Evolutionary conservation across 2,888 invertebrate species (phyloP), one percentile per base, ranked within the genome.

Genomic region (Archips xylosteana): DNA sequence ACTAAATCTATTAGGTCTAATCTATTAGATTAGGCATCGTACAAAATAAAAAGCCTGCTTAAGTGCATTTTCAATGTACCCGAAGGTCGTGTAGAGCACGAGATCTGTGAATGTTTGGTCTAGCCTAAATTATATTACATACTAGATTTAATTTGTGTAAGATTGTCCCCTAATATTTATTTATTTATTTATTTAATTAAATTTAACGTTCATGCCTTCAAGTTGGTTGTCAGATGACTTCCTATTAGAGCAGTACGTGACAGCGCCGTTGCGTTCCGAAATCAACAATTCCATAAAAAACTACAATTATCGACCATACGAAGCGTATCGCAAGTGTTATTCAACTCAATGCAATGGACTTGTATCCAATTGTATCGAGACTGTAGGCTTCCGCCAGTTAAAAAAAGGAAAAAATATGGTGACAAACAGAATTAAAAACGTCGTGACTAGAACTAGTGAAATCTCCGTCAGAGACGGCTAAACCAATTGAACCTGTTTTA

Each of bases 381-480:
- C 74, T n/a, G 60, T 39, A 54, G 6, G 74, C 61, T 74, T 74
- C 74, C 74, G 74, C 65, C 42, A 61, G 70, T 4, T 39, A n/a
- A 74, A 74, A 70, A 70, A 34, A 23, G 23, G 68, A 47, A 42
- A 63, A 68, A 64, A 69, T 69, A 15, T 34, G 65, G 61, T 51
- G 70, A 74, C 74, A 65, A 70, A 64, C 59, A 42, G 60, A 60
- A 54, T 70, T 70, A 60, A 69, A 74, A 67, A 54, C 65, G 54
- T 74, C 74, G 74, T 74, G 74, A 74, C 74, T 70, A 42, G 51
- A 23, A 42, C 65, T 59, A 74, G 70, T 74, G 69, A 74, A 74
- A 74, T 74, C 64, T 60, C 34, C 65, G 64, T 15, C 36, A 32
- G 69, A 54, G 51, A 69, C 66, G 54, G 57, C 71, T 45, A 70